Conservation (phyloP, 2,888 invertebrate genomes). For the Synanthedon vespiformis region DNA sequence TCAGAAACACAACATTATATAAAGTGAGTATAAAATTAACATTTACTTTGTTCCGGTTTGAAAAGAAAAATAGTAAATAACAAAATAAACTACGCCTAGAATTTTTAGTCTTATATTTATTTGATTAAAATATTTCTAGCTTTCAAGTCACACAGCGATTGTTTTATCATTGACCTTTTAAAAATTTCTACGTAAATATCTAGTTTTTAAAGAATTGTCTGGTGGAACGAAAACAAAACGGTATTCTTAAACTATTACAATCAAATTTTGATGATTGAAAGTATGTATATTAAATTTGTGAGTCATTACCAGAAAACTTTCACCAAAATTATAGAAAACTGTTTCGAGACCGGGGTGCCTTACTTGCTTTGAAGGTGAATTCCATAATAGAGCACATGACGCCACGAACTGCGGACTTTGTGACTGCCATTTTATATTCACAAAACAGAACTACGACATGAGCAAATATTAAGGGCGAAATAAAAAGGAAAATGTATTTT, state of each 20-base stretch:
- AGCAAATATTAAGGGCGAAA: not conserved
- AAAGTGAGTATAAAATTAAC: conserved; percentile 23
- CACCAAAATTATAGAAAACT: conserved; percentile 6
- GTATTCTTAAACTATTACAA: conserved; percentile 11
- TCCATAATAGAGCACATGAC: conserved; percentile 66
- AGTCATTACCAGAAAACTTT: conserved; percentile 5
- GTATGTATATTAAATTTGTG: conserved; percentile 7
- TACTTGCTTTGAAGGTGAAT: conserved; percentile 68
- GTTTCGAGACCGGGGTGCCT: conserved; percentile 16
- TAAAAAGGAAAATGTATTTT: conserved; percentile 1
- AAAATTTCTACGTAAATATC: conserved; percentile 20
- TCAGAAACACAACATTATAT: conserved; percentile 9
- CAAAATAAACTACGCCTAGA: no score
- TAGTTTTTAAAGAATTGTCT: conserved; percentile 23
- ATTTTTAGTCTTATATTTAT: no score
- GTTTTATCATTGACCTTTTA: conserved; percentile 24
- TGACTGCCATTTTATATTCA: conserved; percentile 39
- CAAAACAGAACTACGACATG: conserved; percentile 1
- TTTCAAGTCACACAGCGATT: conserved; percentile 14
- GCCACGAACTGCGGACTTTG: conserved; percentile 58
- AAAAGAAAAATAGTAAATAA: conserved; percentile 3
- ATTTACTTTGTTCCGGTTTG: conserved; percentile 15
- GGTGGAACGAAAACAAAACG: conserved; percentile 24
- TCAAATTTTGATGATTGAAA: conserved; percentile 14
- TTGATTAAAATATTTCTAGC: conserved; percentile 1